Evolutionary conservation across 2,888 invertebrate species (phyloP), one percentile per base, ranked within the genome.

Genomic region (Thelaira solivaga): DNA sequence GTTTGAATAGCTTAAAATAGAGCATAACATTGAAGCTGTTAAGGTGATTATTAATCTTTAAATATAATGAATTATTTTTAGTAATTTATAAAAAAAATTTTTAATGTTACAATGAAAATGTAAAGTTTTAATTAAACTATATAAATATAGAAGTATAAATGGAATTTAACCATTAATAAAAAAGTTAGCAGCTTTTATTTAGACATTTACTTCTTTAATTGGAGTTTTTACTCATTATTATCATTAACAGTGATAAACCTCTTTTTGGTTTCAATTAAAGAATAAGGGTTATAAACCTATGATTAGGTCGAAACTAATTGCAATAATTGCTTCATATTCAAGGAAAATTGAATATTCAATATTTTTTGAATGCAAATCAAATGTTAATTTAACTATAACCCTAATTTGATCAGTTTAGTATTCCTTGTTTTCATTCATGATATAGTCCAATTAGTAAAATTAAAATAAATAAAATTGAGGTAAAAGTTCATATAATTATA

Each of bases 41-140:
- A 87, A 78, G 85, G 88, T 86, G 85, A 85, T 86, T 85, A 65
- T 74, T 43, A 82, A 84, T 82, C 82, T 83, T 85, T 85, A 73
- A 79, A 82, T 84, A 81, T 82, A 76, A 22, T 72, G 84, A 88
- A 86, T 81, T 82, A 47, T 16, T 68, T 69, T 81, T 83, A 84
- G 84, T 85, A 85, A 85, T 84, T 85, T 85, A 85, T 84, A 85
- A 85, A 85, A 83, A 80, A 43, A 81, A 81, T 61, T 84, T 90
- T 90, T 91, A 90, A 89, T 90, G 90, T 91, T 92, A 91, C 90
- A 91, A 84, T 92, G 92, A 92, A 92, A 92, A 91, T 91, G 90
- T 92, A 92, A 91, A 85, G 91, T 92, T 91, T 92, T 92, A 77
- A 34, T 89, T 92, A 91, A 92, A 92, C 91, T 92, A 92, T 81